These are phyloP conservation scores for Brachyistius frenatus DNA, from an alignment of 2,113 vertebrate genomes.

Conservation along the genomic window DNA sequence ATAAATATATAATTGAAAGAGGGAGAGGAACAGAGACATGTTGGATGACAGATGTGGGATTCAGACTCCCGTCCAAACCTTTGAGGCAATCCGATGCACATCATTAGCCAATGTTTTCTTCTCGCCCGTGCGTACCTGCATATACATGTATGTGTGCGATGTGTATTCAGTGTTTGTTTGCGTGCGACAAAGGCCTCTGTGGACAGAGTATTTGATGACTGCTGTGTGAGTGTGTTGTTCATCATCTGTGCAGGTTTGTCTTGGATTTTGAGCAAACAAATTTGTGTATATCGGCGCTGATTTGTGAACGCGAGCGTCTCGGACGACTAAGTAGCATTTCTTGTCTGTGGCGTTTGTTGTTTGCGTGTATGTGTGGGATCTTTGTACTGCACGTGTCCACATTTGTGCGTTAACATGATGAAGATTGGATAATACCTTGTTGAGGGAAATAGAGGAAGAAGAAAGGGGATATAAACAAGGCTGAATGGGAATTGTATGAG, in stretches of 20 bases:
- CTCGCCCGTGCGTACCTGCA: not conserved
- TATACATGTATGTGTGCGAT: not conserved
- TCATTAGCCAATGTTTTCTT: conserved; percentile 53
- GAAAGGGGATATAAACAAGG: conserved; percentile 62
- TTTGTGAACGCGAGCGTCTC: conserved; percentile 11
- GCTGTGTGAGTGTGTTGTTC: conserved; percentile 35
- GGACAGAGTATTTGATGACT: conserved; percentile 35
- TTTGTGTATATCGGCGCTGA: conserved; percentile 34
- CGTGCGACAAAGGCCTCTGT: conserved; percentile 32
- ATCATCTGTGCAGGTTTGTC: conserved; percentile 52
- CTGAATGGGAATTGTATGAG: conserved; percentile 67
- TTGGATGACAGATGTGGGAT: conserved; percentile 57
- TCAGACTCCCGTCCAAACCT: conserved; percentile 35
- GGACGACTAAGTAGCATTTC: conserved; percentile 31
- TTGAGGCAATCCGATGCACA: conserved; percentile 51
- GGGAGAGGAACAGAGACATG: conserved; percentile 29
- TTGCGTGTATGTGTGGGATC: conserved; percentile 11
- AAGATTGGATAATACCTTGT: conserved; percentile 23
- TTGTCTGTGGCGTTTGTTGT: not conserved
- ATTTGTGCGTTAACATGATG: conserved; percentile 56
- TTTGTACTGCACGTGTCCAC: conserved; percentile 15
- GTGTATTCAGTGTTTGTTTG: conserved; percentile 16
- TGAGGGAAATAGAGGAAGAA: conserved; percentile 47
- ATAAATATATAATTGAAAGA: conserved; percentile 71
- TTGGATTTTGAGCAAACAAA: conserved; percentile 49